These are phyloP conservation scores for Pocillopora verrucosa DNA, from an alignment of 64 coral and sea anemone species.

Conservation along the genomic window DNA sequence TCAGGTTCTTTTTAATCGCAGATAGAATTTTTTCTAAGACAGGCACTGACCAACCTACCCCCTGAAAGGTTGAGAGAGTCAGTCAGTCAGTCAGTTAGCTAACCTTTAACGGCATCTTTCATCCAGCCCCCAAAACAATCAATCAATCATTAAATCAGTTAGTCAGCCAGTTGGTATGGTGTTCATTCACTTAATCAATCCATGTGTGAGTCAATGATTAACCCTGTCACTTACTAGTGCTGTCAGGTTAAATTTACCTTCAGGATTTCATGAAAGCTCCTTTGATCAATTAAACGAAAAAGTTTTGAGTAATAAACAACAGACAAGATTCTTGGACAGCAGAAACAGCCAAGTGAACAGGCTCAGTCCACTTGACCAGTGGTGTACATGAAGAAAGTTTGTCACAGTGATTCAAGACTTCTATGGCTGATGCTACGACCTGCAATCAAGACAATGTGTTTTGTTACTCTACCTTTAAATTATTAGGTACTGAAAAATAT, in stretches of 20 bases:
- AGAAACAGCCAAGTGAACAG: constrained; percentile 45
- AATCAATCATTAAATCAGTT: background rate
- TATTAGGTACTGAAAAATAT: background rate
- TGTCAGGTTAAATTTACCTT: constrained; percentile 43
- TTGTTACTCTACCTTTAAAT: too few species aligned
- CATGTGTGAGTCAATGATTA: background rate
- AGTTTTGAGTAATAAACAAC: constrained; percentile 33
- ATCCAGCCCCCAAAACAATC: background rate
- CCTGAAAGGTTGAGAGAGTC: constrained; percentile 37
- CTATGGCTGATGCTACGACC: constrained; percentile 53
- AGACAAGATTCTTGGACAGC: constrained; percentile 57
- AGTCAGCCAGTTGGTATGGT: background rate
- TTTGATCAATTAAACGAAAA: constrained; percentile 37
- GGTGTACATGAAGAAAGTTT: constrained; percentile 70
- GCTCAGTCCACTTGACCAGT: constrained; percentile 73
- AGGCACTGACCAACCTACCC: constrained; percentile 84
- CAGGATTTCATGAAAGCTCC: constrained; percentile 59
- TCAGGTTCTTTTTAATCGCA: constrained; percentile 40
- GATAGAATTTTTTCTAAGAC: constrained; percentile 82
- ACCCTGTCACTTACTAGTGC: background rate
- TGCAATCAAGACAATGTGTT: background rate
- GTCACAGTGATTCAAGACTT: constrained; percentile 67
- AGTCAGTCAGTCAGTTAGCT: background rate
- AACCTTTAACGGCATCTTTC: background rate
- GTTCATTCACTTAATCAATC: background rate